Base-by-base conservation (phyloP, 2,113 vertebrate genomes). In the Gallinago jamesoni region DNA sequence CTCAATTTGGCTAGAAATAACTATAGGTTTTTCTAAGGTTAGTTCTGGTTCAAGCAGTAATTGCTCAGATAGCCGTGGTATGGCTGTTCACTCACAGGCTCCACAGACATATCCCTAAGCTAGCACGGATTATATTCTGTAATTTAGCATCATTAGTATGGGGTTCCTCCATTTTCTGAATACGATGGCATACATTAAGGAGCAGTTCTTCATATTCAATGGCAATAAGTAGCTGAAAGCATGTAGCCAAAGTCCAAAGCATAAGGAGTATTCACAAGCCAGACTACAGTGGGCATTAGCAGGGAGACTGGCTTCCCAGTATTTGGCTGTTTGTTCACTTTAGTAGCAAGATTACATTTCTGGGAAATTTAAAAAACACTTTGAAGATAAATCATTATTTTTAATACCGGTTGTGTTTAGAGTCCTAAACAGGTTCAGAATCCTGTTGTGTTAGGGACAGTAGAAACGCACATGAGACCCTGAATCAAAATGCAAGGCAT, bases 21-120 rank as follows among this genome's bases (percentile, higher is more conserved):
- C 78, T 84, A 87, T 85, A 86, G 64, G 78, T 96, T 92, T 93
- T 86, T 95, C 70, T 89, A 72, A 94, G 86, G 93, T 87, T 94
- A 79, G 76, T 96, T 95, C 94, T 94, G 87, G 60, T 96, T 96
- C 94, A 97, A 76, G 47, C 81, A 95, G 50, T 88, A 95, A 95
- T 97, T 95, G 87, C 88, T 92, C 83, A 94, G 62, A 28, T 66
- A 90, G 56, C 76, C 3, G 0, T 93, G 53, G 60, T 94, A 78
- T 27, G 70, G 60, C n/a, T 84, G 25, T 72, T 90, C 11, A 55
- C 43, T 94, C 33, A 35, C 43, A 66, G 41, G 12, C 41, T 84
- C n/a, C 66, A 55, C 37, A 83, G 57, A 50, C 41, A 11, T 53
- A 88, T 31, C 37, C 19, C 30, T 43, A 1, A 2, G 10, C 33